Base-by-base conservation (phyloP, 2,888 invertebrate genomes). In the Pimpla rufipes region DNA sequence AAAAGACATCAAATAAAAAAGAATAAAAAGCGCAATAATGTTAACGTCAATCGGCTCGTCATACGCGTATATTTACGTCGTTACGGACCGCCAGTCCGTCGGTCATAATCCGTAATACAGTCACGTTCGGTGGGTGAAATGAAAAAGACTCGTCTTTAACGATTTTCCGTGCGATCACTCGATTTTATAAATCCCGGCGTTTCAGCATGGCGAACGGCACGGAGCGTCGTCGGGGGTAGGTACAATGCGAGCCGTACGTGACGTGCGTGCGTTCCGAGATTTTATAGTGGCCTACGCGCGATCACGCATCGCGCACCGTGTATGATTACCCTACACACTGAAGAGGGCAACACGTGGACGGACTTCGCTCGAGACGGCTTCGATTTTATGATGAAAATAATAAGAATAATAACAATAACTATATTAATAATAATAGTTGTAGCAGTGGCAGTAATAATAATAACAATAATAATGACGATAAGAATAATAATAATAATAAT, bases 211-310 rank as follows among this genome's bases (percentile, higher is more conserved):
- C 64, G 29, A 42, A 64, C 10, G n/a, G n/a, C 42, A 42, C 40
- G 64, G 23, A 29, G 37, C 64, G 29, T 52, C 42, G 11, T n/a
- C n/a, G n/a, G n/a, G n/a, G n/a, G n/a, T n/a, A n/a, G 42, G 52
- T 52, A 42, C 71, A 66, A 66, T 73, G 55, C 55, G 71, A 40
- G 66, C 10, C 10, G 18, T 79, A 73, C 71, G 66, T 79, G 71
- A 71, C 55, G 18, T 42, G 71, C 35, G 78, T 78, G 62, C 62
- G 50, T 29, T 77, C 52, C 52, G 42, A 40, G 52, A 70, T 70
- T 78, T 70, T 40, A 52, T 23, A 42, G 13, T 23, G 29, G 18
- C 18, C 8, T 55, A 23, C 66, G 57, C 35, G 55, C 21, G 47
- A 79, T 57, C 59, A 74, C 73, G 79, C 64, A 42, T 40, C 42